Percentiles rank a stretch among this genome's conserved stretches.
These are phyloP conservation scores for Mizuhopecten yessoensis DNA, from an alignment of 1,140 invertebrate species.

Conservation along the genomic window DNA sequence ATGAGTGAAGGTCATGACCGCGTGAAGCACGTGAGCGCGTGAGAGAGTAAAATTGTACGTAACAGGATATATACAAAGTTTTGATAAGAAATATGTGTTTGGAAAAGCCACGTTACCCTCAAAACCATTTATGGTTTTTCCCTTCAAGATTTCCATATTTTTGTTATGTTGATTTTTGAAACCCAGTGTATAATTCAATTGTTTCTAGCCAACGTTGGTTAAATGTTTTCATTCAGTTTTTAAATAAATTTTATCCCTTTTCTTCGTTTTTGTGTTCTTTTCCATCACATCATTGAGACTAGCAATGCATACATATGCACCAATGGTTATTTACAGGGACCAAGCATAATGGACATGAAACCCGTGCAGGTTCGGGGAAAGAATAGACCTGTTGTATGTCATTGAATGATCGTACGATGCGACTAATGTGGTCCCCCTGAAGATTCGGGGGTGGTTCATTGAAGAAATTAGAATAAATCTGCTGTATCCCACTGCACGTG, in stretches of 20 bases:
- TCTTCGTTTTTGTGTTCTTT: not conserved
- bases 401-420: no score
- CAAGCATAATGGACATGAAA: no score
- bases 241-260: not conserved
- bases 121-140: constrained; percentile 3
- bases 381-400: no score
- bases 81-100: not conserved
- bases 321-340: no score
- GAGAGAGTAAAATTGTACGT: not conserved
- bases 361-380: no score
- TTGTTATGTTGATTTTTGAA: constrained; percentile 36
- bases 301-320: no score
- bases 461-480: no score
- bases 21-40: not conserved
- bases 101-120: not conserved
- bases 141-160: not conserved
- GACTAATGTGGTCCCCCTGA: no score
- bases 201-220: not conserved
- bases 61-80: not conserved
- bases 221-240: constrained; percentile 39
- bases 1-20: no score
- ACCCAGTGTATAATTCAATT: not conserved
- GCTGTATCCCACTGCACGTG: no score
- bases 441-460: no score
- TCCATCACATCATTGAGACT: no score